phyloP scores from a whole-genome alignment of 2,797 vertebrate genomes.

The Melanotaenia maccullochi region DNA sequence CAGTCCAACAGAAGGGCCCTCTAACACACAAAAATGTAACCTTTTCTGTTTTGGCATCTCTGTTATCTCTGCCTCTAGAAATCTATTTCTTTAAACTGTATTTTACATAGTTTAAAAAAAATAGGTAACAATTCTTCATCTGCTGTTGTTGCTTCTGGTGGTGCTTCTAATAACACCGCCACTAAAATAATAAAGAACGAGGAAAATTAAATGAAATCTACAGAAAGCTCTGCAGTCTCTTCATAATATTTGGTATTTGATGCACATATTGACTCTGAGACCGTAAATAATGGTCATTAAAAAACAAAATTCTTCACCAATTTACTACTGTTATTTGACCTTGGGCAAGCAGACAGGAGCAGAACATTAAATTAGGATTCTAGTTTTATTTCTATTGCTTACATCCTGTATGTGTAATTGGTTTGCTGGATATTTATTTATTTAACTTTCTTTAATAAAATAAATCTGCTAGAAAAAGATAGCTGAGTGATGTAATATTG shows the following conservation, averaged over 20 bases:
- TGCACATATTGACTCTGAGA: too few species aligned
- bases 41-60: conserved; percentile 6
- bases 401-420: neutral
- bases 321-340: too few species aligned
- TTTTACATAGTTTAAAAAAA: neutral
- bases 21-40: conserved; percentile 6
- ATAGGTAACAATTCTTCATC: neutral
- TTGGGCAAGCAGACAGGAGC: too few species aligned
- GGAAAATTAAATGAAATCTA: neutral
- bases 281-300: too few species aligned
- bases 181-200: neutral
- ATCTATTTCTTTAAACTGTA: neutral
- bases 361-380: neutral
- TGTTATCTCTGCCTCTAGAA: neutral
- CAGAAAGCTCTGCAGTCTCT: neutral
- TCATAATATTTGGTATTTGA: too few species aligned
- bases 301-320: too few species aligned
- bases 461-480: neutral
- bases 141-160: neutral
- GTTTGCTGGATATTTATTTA: neutral
- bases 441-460: neutral
- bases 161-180: neutral
- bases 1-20: conserved; percentile 22
- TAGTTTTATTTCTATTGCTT: neutral
- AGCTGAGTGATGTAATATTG: neutral